Evolutionary conservation across 2,888 invertebrate species (phyloP).

Genomic region (Corythucha ciliata): DNA sequence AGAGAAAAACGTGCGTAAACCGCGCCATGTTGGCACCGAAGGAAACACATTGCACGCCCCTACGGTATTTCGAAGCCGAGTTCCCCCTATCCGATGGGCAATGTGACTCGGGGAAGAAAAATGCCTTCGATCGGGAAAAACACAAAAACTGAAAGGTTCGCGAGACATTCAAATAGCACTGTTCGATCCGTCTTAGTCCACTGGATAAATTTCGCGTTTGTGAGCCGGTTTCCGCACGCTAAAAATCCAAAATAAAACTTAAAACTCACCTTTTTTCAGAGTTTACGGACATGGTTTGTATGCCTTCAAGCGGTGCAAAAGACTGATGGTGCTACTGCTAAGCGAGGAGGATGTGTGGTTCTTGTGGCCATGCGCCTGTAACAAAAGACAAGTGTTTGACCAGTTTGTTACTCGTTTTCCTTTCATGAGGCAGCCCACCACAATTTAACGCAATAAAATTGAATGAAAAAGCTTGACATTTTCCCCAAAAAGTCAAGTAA

Average conservation of each 20-base stretch:
- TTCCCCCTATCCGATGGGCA: too few species aligned
- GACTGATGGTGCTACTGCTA: conserved; percentile 32
- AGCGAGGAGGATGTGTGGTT: conserved; percentile 26
- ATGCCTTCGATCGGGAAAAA: neutral
- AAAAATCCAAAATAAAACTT: conserved; percentile 1
- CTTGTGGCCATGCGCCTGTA: conserved; percentile 30
- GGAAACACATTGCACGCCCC: neutral
- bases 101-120: neutral
- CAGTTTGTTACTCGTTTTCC: neutral
- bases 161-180: too few species aligned
- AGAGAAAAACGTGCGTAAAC: too few species aligned
- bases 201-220: too few species aligned
- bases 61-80: too few species aligned
- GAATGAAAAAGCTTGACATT: too few species aligned
- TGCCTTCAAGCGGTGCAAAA: conserved; percentile 46
- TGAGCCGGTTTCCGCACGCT: too few species aligned
- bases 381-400: neutral
- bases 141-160: too few species aligned
- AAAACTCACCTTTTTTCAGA: conserved; percentile 64
- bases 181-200: too few species aligned
- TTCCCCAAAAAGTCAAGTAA: too few species aligned
- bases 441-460: too few species aligned
- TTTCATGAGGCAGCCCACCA: too few species aligned
- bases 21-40: conserved; percentile 33
- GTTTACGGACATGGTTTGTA: conserved; percentile 69